Conservation (phyloP, 2,797 vertebrate species). For the Argya squamiceps region DNA sequence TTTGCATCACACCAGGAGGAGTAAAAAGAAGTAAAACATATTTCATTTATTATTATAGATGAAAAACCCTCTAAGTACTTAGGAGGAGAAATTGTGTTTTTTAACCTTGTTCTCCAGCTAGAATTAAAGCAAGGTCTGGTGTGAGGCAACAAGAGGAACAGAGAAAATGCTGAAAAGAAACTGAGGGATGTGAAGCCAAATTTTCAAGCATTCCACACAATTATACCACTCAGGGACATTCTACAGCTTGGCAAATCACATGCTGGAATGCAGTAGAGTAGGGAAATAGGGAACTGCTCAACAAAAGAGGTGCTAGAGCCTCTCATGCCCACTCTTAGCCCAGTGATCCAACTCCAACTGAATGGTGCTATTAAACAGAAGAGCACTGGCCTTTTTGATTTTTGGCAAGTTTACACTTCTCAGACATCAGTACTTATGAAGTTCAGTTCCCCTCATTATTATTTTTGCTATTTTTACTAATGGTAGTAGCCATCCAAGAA, state of each 20-base stretch:
- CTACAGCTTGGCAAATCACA: background rate
- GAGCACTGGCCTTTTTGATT: background rate
- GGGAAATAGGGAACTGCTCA: background rate
- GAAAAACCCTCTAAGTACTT: accelerated
- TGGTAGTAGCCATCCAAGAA: background rate
- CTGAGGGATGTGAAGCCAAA: background rate
- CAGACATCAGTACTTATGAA: background rate
- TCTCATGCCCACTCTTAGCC: background rate
- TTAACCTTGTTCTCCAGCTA: background rate
- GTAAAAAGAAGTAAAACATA: background rate
- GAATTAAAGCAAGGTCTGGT: background rate
- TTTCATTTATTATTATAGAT: background rate
- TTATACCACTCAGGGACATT: background rate
- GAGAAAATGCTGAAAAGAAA: background rate
- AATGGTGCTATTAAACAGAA: background rate
- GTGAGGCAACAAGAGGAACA: background rate
- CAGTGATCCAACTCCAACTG: background rate
- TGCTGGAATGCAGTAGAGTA: background rate
- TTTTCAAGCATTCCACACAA: background rate
- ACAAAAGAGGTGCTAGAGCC: background rate
- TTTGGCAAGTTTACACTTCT: background rate
- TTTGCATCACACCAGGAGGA: background rate
- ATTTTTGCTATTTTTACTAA: background rate
- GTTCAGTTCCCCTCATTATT: background rate
- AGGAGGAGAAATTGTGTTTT: background rate